Percentiles rank a stretch among this genome's conserved stretches.
Conservation (phyloP, 2,888 invertebrate species). For the Agonum fuliginosum region DNA sequence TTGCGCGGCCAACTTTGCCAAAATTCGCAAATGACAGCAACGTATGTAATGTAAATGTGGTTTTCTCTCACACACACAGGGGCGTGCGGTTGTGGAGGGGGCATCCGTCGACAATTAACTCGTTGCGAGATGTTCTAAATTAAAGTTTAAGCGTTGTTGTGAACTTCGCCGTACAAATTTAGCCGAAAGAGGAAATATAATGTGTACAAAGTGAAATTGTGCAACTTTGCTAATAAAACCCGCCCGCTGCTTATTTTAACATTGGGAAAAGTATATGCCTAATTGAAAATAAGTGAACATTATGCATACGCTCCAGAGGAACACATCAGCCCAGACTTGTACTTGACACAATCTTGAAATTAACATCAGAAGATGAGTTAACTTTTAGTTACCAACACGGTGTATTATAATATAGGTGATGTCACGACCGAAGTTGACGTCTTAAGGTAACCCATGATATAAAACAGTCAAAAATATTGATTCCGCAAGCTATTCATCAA, state of each 20-base stretch:
- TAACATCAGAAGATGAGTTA: too few relatives aligned
- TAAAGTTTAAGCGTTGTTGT: constrained; percentile 55
- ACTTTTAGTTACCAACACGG: too few relatives aligned
- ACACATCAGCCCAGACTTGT: not conserved
- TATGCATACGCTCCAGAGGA: not conserved
- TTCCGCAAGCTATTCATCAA: too few relatives aligned
- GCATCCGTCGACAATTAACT: constrained; percentile 46
- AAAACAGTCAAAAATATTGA: too few relatives aligned
- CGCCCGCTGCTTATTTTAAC: constrained; percentile 31
- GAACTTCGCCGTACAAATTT: constrained; percentile 46
- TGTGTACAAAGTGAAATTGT: constrained; percentile 52
- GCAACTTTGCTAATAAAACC: constrained; percentile 52
- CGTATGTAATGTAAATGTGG: constrained; percentile 46
- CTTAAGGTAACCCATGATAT: too few relatives aligned
- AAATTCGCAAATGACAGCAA: constrained; percentile 40
- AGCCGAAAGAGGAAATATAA: constrained; percentile 48
- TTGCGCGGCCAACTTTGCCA: constrained; percentile 16
- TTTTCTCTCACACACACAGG: not conserved
- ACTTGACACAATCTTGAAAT: too few relatives aligned
- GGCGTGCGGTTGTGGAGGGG: not conserved
- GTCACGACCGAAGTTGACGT: too few relatives aligned
- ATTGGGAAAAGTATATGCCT: constrained; percentile 44
- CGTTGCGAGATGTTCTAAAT: constrained; percentile 53
- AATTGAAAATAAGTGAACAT: constrained; percentile 47
- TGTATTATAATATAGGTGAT: too few relatives aligned